phyloP scores from a whole-genome alignment of 2,113 vertebrate species.

The Pachyramphus minor region DNA sequence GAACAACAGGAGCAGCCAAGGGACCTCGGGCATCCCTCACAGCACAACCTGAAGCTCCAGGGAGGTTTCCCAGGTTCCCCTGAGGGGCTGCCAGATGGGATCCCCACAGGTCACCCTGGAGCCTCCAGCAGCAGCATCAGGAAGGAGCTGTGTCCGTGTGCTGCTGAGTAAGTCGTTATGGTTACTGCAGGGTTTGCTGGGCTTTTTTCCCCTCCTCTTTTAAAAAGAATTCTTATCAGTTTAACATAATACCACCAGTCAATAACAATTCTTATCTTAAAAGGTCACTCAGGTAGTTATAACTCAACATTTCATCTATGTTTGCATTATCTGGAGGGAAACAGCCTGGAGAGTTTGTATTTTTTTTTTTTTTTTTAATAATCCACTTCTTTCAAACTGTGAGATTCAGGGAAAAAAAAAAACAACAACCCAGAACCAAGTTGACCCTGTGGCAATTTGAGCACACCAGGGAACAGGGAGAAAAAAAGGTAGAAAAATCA shows the following conservation, averaged over 20 bases:
- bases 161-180: neutral
- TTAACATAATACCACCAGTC: conserved; percentile 29
- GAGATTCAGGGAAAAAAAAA: neutral
- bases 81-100: rapidly evolving
- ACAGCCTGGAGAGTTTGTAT: neutral
- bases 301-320: conserved; percentile 9
- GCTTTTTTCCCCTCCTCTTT: neutral
- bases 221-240: conserved; percentile 49
- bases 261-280: conserved; percentile 53
- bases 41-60: neutral
- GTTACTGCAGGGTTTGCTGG: neutral
- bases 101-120: rapidly evolving
- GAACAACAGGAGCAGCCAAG: neutral
- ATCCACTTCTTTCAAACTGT: neutral
- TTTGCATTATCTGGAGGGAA: conserved; percentile 37
- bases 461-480: neutral
- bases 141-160: neutral
- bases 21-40: neutral
- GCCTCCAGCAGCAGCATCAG: neutral
- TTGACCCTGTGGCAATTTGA: neutral
- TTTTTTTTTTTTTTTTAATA: neutral
- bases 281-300: conserved; percentile 50
- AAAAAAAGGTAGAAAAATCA: neutral
- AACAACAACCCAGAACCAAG: neutral
- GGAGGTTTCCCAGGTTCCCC: neutral